Evolutionary conservation across 2,888 invertebrate genomes (phyloP).

Genomic region (Raillietiella orientalis): DNA sequence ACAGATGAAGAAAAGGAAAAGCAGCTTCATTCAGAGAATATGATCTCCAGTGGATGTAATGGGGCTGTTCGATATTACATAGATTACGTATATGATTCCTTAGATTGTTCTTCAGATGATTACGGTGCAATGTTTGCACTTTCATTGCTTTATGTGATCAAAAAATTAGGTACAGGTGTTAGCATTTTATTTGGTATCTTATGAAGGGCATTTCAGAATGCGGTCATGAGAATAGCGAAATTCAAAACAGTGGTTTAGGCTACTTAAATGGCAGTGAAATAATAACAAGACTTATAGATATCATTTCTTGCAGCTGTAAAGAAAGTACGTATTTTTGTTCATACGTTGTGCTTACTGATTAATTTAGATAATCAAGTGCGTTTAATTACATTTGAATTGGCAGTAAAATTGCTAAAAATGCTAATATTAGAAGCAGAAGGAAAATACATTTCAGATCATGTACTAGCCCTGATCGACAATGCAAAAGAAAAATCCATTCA

Average conservation of each 20-base stretch:
- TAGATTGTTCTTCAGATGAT: constrained; percentile 74
- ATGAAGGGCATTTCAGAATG: too few relatives aligned
- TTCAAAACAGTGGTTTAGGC: too few relatives aligned
- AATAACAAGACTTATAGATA: too few relatives aligned
- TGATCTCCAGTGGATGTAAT: background rate
- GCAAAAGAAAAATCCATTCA: constrained; percentile 48
- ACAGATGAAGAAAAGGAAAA: constrained; percentile 79
- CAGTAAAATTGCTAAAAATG: constrained; percentile 40
- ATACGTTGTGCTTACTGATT: background rate
- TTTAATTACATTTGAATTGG: constrained; percentile 64
- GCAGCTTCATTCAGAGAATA: constrained; percentile 12
- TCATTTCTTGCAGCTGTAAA: too few relatives aligned
- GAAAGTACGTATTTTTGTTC: constrained; percentile 4
- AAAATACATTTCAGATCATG: constrained; percentile 27
- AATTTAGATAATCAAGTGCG: constrained; percentile 44
- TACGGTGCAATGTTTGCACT: constrained; percentile 68
- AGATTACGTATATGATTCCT: constrained; percentile 50
- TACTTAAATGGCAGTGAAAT: too few relatives aligned
- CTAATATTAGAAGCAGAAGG: constrained; percentile 19
- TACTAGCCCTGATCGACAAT: constrained; percentile 29
- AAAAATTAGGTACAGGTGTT: too few relatives aligned
- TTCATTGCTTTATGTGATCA: constrained; percentile 60
- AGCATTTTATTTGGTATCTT: too few relatives aligned
- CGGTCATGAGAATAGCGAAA: too few relatives aligned
- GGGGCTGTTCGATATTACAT: constrained; percentile 37